Evolutionary conservation across 2,113 vertebrate genomes (phyloP).

Genomic region (Myiozetetes cayanensis): DNA sequence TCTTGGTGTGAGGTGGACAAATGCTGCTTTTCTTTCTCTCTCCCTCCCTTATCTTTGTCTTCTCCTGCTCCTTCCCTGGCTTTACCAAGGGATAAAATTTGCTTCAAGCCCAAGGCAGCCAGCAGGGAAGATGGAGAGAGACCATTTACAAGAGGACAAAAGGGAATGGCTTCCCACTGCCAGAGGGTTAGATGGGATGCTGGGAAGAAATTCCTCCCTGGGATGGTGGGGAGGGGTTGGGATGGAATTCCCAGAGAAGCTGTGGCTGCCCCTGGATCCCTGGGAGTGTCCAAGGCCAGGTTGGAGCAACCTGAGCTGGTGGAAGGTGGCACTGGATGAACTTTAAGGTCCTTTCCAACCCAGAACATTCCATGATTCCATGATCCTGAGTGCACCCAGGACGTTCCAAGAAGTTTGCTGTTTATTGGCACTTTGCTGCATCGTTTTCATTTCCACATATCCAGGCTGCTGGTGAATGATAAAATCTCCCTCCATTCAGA

Average conservation of each 20-base stretch:
- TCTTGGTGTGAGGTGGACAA: background rate
- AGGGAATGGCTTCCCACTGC: background rate
- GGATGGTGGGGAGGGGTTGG: background rate
- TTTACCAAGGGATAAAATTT: too few relatives aligned
- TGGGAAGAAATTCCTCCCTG: background rate
- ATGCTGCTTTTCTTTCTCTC: background rate
- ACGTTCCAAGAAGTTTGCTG: background rate
- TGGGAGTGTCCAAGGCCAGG: background rate
- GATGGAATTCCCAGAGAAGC: background rate
- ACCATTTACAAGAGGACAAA: too few relatives aligned
- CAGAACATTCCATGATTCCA: too few relatives aligned
- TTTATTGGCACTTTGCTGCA: background rate
- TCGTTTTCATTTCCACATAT: background rate
- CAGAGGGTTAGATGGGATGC: too few relatives aligned
- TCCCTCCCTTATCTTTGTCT: background rate
- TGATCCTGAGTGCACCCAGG: fast-evolving
- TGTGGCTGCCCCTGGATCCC: background rate
- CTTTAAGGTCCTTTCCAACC: background rate
- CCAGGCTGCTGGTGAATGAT: background rate
- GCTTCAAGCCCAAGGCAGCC: background rate
- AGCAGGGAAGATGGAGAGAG: background rate
- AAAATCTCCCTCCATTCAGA: background rate
- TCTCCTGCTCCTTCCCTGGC: background rate
- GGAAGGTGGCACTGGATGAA: background rate
- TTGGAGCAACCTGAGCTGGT: background rate